These are phyloP conservation scores for Channa maculata DNA, from an alignment of 2,113 vertebrate genomes.

Conservation along the genomic window DNA sequence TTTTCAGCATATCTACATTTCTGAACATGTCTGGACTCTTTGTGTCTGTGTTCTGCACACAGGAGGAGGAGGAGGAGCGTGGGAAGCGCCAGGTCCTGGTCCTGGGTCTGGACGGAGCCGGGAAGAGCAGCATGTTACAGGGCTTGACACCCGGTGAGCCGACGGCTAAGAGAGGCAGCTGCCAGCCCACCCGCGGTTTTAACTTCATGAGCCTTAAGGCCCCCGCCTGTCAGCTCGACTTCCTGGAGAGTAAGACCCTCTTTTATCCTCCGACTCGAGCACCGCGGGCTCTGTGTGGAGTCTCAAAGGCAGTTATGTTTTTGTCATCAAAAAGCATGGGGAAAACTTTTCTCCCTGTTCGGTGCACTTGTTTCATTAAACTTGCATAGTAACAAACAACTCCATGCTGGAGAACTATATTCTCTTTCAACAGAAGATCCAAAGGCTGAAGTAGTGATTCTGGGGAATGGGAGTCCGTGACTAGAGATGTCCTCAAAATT, in stretches of 20 bases:
- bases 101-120: constrained; percentile 91
- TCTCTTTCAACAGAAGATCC: too few species aligned
- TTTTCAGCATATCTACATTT: constrained; percentile 1
- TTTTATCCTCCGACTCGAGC: constrained; percentile 4
- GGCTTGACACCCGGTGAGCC: constrained; percentile 82
- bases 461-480: too few species aligned
- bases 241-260: constrained; percentile 89
- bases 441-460: too few species aligned
- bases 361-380: constrained; percentile 19
- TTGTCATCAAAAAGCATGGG: neutral
- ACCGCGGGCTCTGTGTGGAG: neutral
- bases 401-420: too few species aligned
- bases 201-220: constrained; percentile 87
- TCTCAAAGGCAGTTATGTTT: neutral
- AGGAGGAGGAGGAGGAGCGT: constrained; percentile 80
- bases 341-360: neutral
- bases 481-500: too few species aligned
- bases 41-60: constrained; percentile 9
- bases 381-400: too few species aligned
- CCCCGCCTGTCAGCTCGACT: constrained; percentile 86
- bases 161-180: constrained; percentile 66
- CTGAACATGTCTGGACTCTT: neutral
- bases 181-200: constrained; percentile 89
- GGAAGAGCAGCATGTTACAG: constrained; percentile 93
- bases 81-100: constrained; percentile 89